Base-by-base conservation (phyloP, 2,888 invertebrate genomes). In the Agrochola litura region DNA sequence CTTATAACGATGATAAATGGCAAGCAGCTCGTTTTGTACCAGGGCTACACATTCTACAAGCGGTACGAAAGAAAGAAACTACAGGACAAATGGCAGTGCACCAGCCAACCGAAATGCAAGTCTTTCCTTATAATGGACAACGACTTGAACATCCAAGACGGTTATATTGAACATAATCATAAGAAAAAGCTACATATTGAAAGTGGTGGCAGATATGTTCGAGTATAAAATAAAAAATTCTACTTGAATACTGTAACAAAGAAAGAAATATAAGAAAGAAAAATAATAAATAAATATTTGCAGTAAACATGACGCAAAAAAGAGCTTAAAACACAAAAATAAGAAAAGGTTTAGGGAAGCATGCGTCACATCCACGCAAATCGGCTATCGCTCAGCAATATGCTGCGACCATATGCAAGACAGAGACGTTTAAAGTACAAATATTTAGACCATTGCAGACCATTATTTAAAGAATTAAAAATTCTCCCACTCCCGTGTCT, bases 31-130 rank as follows among this genome's bases (percentile, higher is more conserved):
- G 19, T 77, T 22, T n/a, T 77, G 63, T 77, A 82, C 72, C 68
- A 85, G 43, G 86, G 84, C 9, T 89, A 85, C 71, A 86, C 86
- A 0, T 90, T 88, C 64, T 85, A 85, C 68, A 74, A 71, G 56
- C 74, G 67, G 54, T 78, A 79, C 14, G 68, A 72, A 25, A 82
- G 81, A 41, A 83, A 84, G 54, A 76, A n/a, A 22, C 69, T 46
- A 5, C 49, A 61, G 0, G 73, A 76, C 37, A 85, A 78, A 69
- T 89, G 87, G 87, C 68, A 77, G 49, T 87, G 88, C 37, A 86
- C 84, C 6, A 79, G 71, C 37, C 80, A 78, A 19, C 89, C 88
- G 2, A 76, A 19, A n/a, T 88, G 89, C 68, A 89, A 73, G 16
- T 73, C 80, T 0, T 86, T 63, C 30, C 43, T 87, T 0, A n/a